Evolutionary conservation across 1,140 invertebrate species (phyloP).

Genomic region (Trichonephila clavata): DNA sequence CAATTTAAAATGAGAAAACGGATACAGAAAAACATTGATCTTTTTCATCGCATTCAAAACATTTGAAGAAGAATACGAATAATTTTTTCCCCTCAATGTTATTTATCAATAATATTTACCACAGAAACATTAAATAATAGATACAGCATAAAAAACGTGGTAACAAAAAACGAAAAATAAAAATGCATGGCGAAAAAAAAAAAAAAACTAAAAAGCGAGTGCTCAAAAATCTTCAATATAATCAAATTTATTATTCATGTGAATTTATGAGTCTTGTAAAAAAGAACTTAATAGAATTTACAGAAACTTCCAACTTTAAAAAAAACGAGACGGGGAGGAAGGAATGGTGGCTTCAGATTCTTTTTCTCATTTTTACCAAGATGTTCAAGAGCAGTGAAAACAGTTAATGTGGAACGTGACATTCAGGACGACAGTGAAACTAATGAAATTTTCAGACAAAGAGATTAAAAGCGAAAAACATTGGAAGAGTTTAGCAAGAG

Average conservation of each 20-base stretch:
- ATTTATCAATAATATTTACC: too few species aligned
- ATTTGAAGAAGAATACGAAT: too few species aligned
- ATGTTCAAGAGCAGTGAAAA: background rate
- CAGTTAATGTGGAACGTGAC: conserved; percentile 24
- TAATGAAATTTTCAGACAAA: background rate
- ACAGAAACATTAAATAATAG: too few species aligned
- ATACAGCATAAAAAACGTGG: too few species aligned
- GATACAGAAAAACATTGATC: too few species aligned
- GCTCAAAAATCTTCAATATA: background rate
- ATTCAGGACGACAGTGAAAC: background rate
- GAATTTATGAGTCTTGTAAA: background rate
- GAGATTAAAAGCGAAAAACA: background rate
- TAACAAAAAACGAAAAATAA: background rate
- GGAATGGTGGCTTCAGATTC: background rate
- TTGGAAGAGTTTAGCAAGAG: background rate
- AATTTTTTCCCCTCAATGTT: too few species aligned
- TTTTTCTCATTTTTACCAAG: background rate
- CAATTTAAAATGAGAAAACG: too few species aligned
- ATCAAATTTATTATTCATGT: background rate
- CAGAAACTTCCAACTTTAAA: background rate
- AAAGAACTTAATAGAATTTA: background rate
- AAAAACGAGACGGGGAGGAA: background rate
- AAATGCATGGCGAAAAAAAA: background rate
- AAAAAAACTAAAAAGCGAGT: too few species aligned
- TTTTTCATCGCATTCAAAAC: too few species aligned